Evolutionary conservation across 2,888 invertebrate genomes (phyloP).

Genomic region (Tetranychus truncatus): DNA sequence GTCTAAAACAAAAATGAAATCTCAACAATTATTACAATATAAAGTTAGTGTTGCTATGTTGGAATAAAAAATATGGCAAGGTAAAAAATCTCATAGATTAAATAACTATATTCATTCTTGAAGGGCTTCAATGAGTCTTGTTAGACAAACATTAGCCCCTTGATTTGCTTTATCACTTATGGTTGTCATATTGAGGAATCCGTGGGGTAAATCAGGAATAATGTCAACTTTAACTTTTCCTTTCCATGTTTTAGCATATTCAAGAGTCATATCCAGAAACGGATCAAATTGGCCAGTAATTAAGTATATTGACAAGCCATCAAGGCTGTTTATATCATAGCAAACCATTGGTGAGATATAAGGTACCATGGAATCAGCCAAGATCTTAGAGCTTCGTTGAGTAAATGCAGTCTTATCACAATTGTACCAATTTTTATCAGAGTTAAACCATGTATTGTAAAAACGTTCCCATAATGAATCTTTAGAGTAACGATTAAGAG

Average conservation of each 20-base stretch:
- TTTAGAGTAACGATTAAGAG: neutral
- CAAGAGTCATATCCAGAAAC: conserved; percentile 84
- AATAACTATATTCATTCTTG: neutral
- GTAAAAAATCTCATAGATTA: no score
- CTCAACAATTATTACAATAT: no score
- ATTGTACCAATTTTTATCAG: neutral
- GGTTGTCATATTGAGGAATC: conserved; percentile 41
- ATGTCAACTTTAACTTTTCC: conserved; percentile 54
- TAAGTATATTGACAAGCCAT: conserved; percentile 62
- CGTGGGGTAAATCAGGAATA: conserved; percentile 75
- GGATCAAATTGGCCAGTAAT: conserved; percentile 66
- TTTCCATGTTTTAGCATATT: conserved; percentile 73
- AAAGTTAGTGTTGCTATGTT: no score
- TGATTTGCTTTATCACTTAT: neutral
- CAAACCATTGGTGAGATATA: neutral
- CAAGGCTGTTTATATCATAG: neutral
- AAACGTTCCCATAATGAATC: neutral
- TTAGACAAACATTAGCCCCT: neutral
- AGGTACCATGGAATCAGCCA: neutral
- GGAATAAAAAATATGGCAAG: no score
- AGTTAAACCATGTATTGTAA: neutral
- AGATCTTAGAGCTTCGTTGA: neutral
- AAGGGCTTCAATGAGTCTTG: neutral
- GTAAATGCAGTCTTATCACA: neutral
- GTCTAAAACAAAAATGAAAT: no score